Conservation (phyloP, 2,797 vertebrate species). For the Syncerus caffer region DNA sequence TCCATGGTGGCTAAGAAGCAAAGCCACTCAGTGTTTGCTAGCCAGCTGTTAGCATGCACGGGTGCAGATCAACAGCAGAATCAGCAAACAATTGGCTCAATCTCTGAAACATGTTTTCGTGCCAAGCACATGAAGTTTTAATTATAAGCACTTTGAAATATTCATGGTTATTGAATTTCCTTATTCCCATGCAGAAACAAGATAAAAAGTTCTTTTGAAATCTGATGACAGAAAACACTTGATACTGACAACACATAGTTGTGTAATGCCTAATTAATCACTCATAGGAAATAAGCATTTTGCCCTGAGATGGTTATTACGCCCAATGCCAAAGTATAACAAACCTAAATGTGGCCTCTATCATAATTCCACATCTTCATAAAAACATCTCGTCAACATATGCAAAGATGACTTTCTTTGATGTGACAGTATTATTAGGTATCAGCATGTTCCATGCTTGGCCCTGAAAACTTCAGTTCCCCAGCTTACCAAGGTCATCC, state of each 20-base stretch:
- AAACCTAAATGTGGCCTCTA: conserved; percentile 22
- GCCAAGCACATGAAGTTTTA: conserved; percentile 85
- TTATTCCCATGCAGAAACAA: conserved; percentile 77
- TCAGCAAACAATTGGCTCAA: conserved; percentile 67
- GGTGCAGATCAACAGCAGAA: conserved; percentile 49
- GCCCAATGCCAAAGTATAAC: conserved; percentile 5
- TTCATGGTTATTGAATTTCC: conserved; percentile 79
- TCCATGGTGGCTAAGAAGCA: conserved; percentile 51
- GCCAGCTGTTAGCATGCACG: conserved; percentile 75
- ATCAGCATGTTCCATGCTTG: neutral
- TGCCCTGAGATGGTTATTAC: conserved; percentile 60
- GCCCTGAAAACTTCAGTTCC: neutral
- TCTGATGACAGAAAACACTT: conserved; percentile 81
- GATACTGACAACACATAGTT: conserved; percentile 73
- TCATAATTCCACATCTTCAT: neutral
- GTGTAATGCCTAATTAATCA: conserved; percentile 79
- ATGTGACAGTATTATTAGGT: neutral
- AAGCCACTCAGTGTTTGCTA: conserved; percentile 50
- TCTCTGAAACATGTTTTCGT: conserved; percentile 70
- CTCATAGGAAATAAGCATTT: conserved; percentile 77
- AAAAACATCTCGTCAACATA: neutral
- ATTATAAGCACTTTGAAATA: conserved; percentile 84
- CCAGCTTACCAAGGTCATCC: neutral
- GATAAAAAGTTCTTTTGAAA: conserved; percentile 84
- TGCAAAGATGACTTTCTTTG: neutral